These are phyloP conservation scores for Harpalus rubripes DNA, from an alignment of 2,888 invertebrate genomes.

Conservation along the genomic window DNA sequence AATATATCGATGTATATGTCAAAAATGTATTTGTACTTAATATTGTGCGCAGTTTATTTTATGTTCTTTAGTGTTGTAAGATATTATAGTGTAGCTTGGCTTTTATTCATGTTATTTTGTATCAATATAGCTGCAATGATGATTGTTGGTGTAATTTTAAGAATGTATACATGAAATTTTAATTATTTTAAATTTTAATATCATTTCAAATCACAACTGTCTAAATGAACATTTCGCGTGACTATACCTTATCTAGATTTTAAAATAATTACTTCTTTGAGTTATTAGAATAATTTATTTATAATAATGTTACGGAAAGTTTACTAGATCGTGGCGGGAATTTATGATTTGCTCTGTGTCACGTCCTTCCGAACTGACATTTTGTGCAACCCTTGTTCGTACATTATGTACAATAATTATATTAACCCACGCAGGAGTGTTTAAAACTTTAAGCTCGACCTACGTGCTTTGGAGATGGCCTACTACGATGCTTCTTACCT, in stretches of 20 bases:
- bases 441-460: slow-evolving; percentile 44
- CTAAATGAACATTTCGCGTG: slow-evolving; percentile 7
- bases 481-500: neutral
- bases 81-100: neutral
- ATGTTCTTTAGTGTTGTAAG: neutral
- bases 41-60: neutral
- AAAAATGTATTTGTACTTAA: slow-evolving; percentile 1
- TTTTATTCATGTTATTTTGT: neutral
- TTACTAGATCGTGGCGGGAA: neutral
- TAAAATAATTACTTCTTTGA: neutral
- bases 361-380: slow-evolving; percentile 28
- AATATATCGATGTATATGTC: neutral
- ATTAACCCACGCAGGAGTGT: slow-evolving; percentile 24
- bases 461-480: neutral
- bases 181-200: neutral
- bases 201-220: neutral
- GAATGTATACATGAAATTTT: slow-evolving; percentile 11
- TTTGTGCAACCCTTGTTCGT: slow-evolving; percentile 40
- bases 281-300: slow-evolving; percentile 33
- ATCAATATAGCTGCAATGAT: neutral
- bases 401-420: slow-evolving; percentile 43
- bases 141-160: neutral
- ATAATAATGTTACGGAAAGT: neutral
- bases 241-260: slow-evolving; percentile 15
- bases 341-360: neutral